Evolutionary conservation across 1,140 invertebrate species (phyloP).

Genomic region (Euwallacea similis): DNA sequence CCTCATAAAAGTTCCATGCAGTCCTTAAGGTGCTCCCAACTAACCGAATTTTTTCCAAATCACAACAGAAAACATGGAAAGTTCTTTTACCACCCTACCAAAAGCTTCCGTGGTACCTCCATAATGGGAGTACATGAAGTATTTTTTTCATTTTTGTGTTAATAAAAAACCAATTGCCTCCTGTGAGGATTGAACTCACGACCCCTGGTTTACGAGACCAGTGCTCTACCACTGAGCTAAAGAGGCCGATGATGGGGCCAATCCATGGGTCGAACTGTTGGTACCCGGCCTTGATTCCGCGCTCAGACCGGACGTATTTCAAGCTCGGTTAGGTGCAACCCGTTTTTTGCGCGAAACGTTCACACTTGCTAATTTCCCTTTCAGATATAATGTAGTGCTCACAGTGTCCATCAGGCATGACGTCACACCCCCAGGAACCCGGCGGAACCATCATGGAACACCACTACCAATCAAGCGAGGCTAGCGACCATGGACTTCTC

Average conservation of each 20-base stretch:
- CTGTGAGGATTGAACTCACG: conserved; percentile 90
- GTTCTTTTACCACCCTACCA: too few relatives aligned
- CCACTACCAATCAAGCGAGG: conserved; percentile 49
- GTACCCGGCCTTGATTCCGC: background rate
- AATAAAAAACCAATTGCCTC: conserved; percentile 57
- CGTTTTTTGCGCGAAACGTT: too few relatives aligned
- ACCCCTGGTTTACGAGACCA: conserved; percentile 93
- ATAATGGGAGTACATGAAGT: too few relatives aligned
- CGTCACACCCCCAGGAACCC: conserved; percentile 34
- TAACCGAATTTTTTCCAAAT: too few relatives aligned
- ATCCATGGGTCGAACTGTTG: background rate
- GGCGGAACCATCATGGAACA: conserved; percentile 41
- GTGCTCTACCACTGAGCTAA: conserved; percentile 93
- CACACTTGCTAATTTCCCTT: too few relatives aligned
- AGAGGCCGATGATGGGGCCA: conserved; percentile 61
- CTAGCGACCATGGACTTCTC: conserved; percentile 46
- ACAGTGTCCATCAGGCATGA: background rate
- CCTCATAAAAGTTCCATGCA: too few relatives aligned
- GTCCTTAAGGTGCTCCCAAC: too few relatives aligned
- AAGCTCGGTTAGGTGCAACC: background rate
- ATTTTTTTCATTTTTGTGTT: too few relatives aligned
- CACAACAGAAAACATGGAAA: too few relatives aligned
- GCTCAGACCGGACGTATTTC: background rate
- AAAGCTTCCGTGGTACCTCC: too few relatives aligned
- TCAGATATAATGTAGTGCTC: too few relatives aligned